phyloP scores from a whole-genome alignment of 2,888 invertebrate species.

The Noctua fimbriata region DNA sequence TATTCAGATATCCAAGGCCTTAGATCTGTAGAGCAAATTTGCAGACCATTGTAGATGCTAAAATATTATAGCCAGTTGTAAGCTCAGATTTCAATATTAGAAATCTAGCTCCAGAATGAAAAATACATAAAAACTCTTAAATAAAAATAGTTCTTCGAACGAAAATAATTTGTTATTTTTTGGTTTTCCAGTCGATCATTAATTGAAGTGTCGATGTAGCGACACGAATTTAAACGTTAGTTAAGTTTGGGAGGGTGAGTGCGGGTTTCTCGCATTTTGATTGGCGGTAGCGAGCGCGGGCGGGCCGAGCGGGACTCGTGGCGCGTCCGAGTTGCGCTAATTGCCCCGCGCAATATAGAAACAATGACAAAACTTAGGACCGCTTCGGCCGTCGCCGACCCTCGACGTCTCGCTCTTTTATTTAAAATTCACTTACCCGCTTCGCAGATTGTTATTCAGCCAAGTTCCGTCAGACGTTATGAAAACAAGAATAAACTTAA shows the following conservation, averaged over 20 bases:
- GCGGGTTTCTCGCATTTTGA: conserved; percentile 84
- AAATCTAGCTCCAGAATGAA: neutral
- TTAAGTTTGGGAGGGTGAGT: conserved; percentile 79
- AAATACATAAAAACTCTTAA: neutral
- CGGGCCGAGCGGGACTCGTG: conserved; percentile 75
- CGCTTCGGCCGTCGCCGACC: conserved; percentile 80
- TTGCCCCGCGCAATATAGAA: conserved; percentile 89
- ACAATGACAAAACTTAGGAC: conserved; percentile 89
- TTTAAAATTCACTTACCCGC: conserved; percentile 89
- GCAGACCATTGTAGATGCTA: neutral
- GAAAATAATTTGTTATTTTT: conserved; percentile 27
- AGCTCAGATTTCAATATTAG: neutral
- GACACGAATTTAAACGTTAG: conserved; percentile 76
- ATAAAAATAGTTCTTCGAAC: neutral
- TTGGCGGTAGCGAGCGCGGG: conserved; percentile 77
- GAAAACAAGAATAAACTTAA: conserved; percentile 84
- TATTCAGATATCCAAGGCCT: neutral
- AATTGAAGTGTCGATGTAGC: conserved; percentile 84
- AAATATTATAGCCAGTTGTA: neutral
- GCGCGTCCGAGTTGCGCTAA: conserved; percentile 85
- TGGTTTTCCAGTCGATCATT: conserved; percentile 73
- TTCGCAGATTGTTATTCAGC: conserved; percentile 87
- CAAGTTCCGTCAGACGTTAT: conserved; percentile 81
- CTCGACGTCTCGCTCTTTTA: conserved; percentile 86
- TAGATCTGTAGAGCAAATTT: neutral